phyloP scores from a whole-genome alignment of 2,888 invertebrate species.

The Bhutanitis thaidina region DNA sequence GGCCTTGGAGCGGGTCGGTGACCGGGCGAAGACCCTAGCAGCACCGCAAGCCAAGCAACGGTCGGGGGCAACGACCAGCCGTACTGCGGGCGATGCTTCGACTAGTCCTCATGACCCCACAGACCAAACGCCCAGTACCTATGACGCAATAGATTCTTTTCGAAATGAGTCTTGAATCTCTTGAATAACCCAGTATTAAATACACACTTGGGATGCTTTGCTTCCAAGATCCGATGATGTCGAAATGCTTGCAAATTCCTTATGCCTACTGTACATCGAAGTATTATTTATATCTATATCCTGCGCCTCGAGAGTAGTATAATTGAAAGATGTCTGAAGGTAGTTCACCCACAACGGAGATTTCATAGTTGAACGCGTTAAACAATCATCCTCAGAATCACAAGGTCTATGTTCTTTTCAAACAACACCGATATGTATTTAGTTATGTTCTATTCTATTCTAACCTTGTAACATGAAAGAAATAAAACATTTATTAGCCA shows the following conservation, averaged over 20 bases:
- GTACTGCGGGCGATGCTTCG: slow-evolving; percentile 48
- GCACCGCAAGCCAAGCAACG: slow-evolving; percentile 73
- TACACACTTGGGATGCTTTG: too few species aligned
- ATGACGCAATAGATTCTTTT: slow-evolving; percentile 19
- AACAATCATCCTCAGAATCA: too few species aligned
- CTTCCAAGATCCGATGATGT: too few species aligned
- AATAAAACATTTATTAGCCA: slow-evolving; percentile 49
- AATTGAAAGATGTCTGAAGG: too few species aligned
- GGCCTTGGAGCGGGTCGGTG: slow-evolving; percentile 76
- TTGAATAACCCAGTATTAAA: too few species aligned
- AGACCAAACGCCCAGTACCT: slow-evolving; percentile 34
- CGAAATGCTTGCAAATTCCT: too few species aligned
- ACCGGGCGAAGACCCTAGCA: slow-evolving; percentile 78
- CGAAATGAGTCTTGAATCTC: not conserved
- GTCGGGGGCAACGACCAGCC: slow-evolving; percentile 78
- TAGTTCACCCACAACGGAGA: too few species aligned
- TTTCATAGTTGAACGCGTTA: too few species aligned
- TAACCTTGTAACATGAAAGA: slow-evolving; percentile 40
- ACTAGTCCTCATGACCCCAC: slow-evolving; percentile 49
- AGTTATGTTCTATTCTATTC: slow-evolving; percentile 20
- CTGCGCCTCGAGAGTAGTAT: too few species aligned
- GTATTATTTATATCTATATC: too few species aligned
- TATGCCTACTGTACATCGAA: too few species aligned
- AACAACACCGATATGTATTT: not conserved
- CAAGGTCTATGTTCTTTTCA: not conserved